phyloP scores from a whole-genome alignment of 2,113 vertebrate species.

The Athene noctua region DNA sequence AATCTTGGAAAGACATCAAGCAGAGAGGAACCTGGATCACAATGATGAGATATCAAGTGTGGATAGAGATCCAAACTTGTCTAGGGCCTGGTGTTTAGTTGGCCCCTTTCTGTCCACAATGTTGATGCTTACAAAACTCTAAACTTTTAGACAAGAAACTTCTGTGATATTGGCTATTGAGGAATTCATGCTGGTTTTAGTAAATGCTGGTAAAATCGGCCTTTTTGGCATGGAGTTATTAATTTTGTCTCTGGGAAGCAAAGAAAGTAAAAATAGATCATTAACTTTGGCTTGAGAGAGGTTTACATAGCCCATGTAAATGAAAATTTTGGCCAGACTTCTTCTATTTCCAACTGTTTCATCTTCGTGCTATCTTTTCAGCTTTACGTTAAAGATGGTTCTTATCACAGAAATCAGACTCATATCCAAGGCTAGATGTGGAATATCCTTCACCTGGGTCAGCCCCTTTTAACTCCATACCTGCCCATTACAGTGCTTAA shows the following conservation, averaged over 20 bases:
- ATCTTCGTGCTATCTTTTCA: slow-evolving; percentile 3
- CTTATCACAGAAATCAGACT: neutral
- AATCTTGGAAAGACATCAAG: slow-evolving; percentile 48
- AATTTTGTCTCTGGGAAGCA: slow-evolving; percentile 16
- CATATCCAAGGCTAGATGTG: neutral
- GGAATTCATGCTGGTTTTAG: neutral
- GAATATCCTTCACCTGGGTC: neutral
- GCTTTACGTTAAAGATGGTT: neutral
- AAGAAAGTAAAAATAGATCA: slow-evolving; percentile 30
- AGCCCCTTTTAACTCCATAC: neutral
- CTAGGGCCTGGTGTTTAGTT: neutral
- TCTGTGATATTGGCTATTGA: neutral
- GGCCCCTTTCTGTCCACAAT: neutral
- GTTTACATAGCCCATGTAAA: neutral
- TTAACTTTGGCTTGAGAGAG: neutral
- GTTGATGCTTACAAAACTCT: neutral
- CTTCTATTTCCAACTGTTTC: slow-evolving; percentile 24
- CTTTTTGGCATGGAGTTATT: neutral
- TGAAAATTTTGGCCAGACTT: neutral
- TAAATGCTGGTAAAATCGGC: neutral
- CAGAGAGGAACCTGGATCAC: neutral
- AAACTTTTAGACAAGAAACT: neutral
- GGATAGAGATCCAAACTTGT: neutral
- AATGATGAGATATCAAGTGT: neutral
- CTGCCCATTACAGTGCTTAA: neutral